phyloP scores from a whole-genome alignment of 2,888 invertebrate species.

The Parasteatoda lunata region DNA sequence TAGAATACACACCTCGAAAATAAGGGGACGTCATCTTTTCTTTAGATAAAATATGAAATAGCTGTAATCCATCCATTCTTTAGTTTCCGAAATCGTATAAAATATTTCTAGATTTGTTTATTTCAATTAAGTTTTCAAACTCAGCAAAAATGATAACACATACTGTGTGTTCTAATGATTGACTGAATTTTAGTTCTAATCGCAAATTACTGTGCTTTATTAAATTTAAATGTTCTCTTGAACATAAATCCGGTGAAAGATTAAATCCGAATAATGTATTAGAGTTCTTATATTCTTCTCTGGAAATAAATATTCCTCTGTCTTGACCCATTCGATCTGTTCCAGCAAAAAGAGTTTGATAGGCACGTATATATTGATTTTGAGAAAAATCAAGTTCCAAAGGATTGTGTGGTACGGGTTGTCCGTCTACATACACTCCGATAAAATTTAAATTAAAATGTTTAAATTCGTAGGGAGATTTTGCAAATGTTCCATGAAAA shows the following conservation, averaged over 20 bases:
- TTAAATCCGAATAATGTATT: not conserved
- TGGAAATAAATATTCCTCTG: not conserved
- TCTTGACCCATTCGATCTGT: not conserved
- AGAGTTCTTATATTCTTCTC: not conserved
- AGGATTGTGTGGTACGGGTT: too few species aligned
- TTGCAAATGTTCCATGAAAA: too few species aligned
- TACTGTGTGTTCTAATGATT: not conserved
- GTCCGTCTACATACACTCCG: too few species aligned
- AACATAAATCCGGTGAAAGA: not conserved
- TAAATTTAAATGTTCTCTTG: not conserved
- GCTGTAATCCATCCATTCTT: not conserved
- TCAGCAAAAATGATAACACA: not conserved
- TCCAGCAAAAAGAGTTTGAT: too few species aligned
- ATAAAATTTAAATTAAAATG: too few species aligned
- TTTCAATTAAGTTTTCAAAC: conserved; percentile 5
- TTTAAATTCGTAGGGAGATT: too few species aligned
- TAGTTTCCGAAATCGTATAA: not conserved
- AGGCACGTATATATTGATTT: too few species aligned
- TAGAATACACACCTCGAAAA: not conserved
- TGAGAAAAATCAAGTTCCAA: too few species aligned
- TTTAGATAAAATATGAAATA: not conserved
- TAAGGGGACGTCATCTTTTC: not conserved
- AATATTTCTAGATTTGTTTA: not conserved
- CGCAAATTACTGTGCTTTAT: not conserved
- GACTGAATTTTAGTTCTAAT: not conserved